A percentile compares a stretch with the other conserved stretches of the same genome.
phyloP scores from a whole-genome alignment of 2,113 vertebrate genomes.

The Ellobius talpinus region DNA sequence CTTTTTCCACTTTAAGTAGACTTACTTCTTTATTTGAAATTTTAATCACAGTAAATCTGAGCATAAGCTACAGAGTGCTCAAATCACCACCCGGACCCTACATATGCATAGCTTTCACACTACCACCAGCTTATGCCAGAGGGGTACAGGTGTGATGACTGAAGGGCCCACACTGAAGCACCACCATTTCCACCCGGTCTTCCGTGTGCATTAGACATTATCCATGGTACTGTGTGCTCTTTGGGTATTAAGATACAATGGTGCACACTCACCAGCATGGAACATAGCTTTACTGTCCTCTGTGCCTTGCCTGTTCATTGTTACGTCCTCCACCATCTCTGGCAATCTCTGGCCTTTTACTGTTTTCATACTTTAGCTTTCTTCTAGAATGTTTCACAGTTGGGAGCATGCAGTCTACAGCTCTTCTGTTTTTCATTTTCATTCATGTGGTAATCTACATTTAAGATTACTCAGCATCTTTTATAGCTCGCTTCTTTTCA shows the following conservation, averaged over 20 bases:
- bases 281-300: not conserved
- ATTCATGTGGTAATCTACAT: not conserved
- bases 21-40: not conserved
- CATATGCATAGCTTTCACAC: fast-evolving
- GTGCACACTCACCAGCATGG: not conserved
- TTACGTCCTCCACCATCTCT: not conserved
- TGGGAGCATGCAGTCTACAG: not conserved
- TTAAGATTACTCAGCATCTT: not conserved
- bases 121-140: not conserved
- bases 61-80: not conserved
- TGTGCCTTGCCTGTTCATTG: not conserved
- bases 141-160: not conserved
- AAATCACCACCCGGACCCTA: fast-evolving
- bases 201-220: not conserved
- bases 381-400: not conserved
- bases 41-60: not conserved
- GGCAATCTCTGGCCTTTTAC: not conserved
- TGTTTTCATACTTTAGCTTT: not conserved
- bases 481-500: not conserved
- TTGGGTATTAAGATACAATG: not conserved
- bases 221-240: not conserved
- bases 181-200: not conserved
- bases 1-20: not conserved
- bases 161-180: not conserved
- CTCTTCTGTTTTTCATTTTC: slow-evolving; percentile 1